A percentile compares a stretch with the other conserved stretches of the same genome.
These are phyloP conservation scores for Isaurus tuberculatus DNA, from an alignment of 92 coral and sea anemone species.

Conservation along the genomic window DNA sequence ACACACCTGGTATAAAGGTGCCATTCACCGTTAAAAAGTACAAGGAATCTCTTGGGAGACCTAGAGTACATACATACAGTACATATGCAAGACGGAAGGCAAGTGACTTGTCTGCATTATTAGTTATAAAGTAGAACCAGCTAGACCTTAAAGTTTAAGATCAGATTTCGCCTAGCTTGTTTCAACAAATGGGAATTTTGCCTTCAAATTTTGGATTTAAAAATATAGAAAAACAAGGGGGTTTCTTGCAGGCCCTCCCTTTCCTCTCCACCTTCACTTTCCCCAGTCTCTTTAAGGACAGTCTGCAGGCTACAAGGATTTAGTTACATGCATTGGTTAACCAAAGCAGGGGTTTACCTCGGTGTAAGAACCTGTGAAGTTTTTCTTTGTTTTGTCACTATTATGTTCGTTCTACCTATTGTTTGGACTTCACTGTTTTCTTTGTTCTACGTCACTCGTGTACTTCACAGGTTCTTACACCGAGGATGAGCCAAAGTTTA, in stretches of 20 bases:
- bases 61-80: no score
- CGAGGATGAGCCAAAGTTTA: no score
- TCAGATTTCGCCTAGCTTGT: slow-evolving; percentile 20
- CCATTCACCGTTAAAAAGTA: slow-evolving; percentile 27
- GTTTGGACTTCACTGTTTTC: no score
- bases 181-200: slow-evolving; percentile 16
- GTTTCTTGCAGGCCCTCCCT: slow-evolving; percentile 19
- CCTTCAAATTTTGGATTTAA: slow-evolving; percentile 1
- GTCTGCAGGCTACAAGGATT: slow-evolving; percentile 12
- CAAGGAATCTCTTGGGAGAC: not conserved
- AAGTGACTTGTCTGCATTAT: no score
- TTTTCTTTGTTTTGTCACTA: no score
- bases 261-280: slow-evolving; percentile 14
- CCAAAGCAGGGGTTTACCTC: no score
- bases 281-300: slow-evolving; percentile 19
- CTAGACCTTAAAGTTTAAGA: slow-evolving; percentile 3
- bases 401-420: no score
- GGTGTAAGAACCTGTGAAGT: no score
- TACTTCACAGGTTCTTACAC: no score
- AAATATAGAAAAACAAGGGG: slow-evolving; percentile 22
- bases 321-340: slow-evolving; percentile 12
- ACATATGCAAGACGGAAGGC: slow-evolving; percentile 34
- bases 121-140: no score
- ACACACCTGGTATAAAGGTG: slow-evolving; percentile 43
- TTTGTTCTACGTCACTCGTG: no score